Conservation (phyloP, 2,797 vertebrate genomes). For the Liasis olivaceus region DNA sequence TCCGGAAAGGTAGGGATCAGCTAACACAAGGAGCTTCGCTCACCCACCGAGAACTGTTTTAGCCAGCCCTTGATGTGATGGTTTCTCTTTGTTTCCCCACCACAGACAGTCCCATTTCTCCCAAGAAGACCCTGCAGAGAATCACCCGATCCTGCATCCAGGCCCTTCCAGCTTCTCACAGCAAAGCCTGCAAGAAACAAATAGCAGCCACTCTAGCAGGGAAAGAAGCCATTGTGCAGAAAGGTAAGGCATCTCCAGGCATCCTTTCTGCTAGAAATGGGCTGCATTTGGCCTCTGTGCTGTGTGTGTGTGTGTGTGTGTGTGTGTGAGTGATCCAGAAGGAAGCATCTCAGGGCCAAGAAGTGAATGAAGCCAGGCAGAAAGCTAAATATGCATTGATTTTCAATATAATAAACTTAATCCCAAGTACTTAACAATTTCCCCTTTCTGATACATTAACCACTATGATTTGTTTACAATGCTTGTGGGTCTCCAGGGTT, state of each 20-base stretch:
- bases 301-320: neutral
- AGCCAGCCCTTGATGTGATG: neutral
- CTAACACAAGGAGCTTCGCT: rapidly evolving
- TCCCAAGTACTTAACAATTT: neutral
- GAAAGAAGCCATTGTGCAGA: neutral
- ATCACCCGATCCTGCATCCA: neutral
- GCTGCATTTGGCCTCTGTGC: neutral
- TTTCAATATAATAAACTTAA: neutral
- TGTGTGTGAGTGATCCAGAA: neutral
- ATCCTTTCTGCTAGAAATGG: neutral
- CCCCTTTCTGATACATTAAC: neutral
- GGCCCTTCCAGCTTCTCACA: constrained; percentile 4
- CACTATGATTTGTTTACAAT: neutral
- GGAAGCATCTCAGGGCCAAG: neutral
- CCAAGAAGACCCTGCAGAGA: neutral
- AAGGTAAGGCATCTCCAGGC: neutral
- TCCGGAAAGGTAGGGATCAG: constrained; percentile 46
- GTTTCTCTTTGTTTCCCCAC: neutral
- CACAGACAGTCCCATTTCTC: neutral
- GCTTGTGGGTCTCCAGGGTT: neutral
- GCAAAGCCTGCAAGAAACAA: neutral
- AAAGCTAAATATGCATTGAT: neutral
- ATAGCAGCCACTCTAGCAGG: neutral
- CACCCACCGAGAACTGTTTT: neutral
- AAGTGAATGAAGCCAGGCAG: neutral